Percentiles rank a stretch among this genome's conserved stretches.
Evolutionary conservation across 2,888 invertebrate genomes (phyloP).

Genomic region (Artemia sinica): DNA sequence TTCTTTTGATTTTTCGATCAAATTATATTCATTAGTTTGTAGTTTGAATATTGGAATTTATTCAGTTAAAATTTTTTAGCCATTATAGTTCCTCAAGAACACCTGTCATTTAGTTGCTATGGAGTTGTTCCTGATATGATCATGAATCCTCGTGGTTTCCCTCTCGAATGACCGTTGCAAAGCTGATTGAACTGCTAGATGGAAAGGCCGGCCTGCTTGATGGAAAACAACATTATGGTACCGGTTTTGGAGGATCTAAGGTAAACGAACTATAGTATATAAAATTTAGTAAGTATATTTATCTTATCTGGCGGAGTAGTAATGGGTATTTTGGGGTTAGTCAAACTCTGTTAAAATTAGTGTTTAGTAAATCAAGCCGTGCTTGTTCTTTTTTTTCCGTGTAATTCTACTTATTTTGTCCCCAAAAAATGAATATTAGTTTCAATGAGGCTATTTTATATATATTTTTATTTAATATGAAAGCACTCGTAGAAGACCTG

Average conservation of each 20-base stretch:
- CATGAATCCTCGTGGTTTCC: conserved; percentile 99
- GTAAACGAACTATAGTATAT: neutral
- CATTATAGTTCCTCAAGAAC: conserved; percentile 88
- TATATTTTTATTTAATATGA: too few relatives aligned
- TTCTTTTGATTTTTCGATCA: too few relatives aligned
- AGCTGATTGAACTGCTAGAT: conserved; percentile 81
- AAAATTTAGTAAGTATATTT: too few relatives aligned
- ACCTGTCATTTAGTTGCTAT: conserved; percentile 89
- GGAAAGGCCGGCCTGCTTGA: conserved; percentile 87
- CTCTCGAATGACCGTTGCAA: conserved; percentile 98
- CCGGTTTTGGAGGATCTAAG: conserved; percentile 32
- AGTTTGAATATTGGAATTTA: neutral
- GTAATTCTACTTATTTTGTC: too few relatives aligned
- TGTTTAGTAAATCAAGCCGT: neutral
- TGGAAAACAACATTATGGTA: conserved; percentile 84
- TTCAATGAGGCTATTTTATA: too few relatives aligned
- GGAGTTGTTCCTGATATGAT: conserved; percentile 94
- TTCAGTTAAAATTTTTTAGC: conserved; percentile 38
- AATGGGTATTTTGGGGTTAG: too few relatives aligned
- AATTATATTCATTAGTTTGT: too few relatives aligned
- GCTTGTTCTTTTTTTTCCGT: too few relatives aligned
- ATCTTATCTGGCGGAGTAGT: too few relatives aligned
- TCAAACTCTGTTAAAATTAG: too few relatives aligned
- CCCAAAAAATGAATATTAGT: too few relatives aligned
- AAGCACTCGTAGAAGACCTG: too few relatives aligned